A percentile compares a stretch with the other conserved stretches of the same genome.
These are phyloP conservation scores for Sinhomidia bicolor DNA, from an alignment of 2,888 invertebrate species.

Conservation along the genomic window DNA sequence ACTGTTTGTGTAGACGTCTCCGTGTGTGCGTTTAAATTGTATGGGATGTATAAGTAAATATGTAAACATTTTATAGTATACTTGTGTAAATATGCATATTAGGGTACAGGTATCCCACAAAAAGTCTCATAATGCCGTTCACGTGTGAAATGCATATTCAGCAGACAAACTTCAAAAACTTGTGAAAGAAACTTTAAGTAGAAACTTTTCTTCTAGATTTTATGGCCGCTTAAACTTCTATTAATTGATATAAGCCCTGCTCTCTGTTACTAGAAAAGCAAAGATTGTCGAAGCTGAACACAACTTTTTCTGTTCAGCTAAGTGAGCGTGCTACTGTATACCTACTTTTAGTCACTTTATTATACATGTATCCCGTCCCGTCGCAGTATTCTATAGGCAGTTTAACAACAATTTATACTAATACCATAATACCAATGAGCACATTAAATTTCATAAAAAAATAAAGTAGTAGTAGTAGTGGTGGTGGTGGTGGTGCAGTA, in stretches of 20 bases:
- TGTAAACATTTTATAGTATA: too few species aligned
- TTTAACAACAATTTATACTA: background rate
- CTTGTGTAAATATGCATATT: too few species aligned
- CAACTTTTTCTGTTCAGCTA: background rate
- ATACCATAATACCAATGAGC: background rate
- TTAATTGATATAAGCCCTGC: slow-evolving; percentile 22
- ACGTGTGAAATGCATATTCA: slow-evolving; percentile 34
- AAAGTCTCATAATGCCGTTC: slow-evolving; percentile 16
- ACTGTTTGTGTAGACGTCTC: too few species aligned
- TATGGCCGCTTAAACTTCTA: slow-evolving; percentile 9
- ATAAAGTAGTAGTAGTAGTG: too few species aligned
- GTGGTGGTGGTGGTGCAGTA: too few species aligned
- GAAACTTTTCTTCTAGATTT: background rate
- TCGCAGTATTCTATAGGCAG: too few species aligned
- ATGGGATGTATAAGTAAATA: too few species aligned
- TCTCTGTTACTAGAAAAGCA: background rate
- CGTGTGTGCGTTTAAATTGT: too few species aligned
- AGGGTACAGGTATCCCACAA: background rate
- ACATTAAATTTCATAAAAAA: too few species aligned
- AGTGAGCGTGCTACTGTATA: background rate
- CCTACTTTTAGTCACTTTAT: background rate
- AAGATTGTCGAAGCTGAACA: background rate
- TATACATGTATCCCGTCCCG: background rate
- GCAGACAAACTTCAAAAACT: background rate
- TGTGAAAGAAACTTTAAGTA: slow-evolving; percentile 11